Percentiles rank a stretch among this genome's conserved stretches.
Conservation (phyloP, 2,113 vertebrate genomes). For the Anthoscopus minutus region DNA sequence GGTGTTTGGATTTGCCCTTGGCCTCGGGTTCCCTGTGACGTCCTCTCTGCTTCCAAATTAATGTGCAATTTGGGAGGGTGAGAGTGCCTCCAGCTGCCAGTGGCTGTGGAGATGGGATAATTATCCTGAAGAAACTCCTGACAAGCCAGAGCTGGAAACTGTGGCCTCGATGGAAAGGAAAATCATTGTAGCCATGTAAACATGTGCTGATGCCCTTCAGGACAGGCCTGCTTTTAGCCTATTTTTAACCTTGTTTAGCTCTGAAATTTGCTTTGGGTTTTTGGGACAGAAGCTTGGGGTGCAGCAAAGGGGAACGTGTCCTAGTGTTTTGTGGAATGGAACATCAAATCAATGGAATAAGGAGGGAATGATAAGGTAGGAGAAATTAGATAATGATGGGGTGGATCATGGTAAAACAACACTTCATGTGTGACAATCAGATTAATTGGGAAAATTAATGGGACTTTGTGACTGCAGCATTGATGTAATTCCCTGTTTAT, state of each 20-base stretch:
- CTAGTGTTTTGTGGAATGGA: background rate
- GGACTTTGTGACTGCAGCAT: background rate
- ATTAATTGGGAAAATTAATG: background rate
- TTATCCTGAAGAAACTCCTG: background rate
- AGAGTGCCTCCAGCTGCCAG: conserved; percentile 17
- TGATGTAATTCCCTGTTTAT: accelerated
- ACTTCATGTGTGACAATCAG: background rate
- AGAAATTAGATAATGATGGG: background rate
- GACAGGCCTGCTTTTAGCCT: background rate
- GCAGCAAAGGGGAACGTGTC: background rate
- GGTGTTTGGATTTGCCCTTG: conserved; percentile 40
- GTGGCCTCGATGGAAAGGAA: conserved; percentile 6
- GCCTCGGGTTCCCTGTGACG: background rate
- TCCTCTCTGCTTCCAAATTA: background rate
- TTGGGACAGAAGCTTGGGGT: background rate
- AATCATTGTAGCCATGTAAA: background rate
- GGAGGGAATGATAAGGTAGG: background rate
- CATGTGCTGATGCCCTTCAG: background rate
- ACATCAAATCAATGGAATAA: background rate
- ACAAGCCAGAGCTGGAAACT: conserved; percentile 11
- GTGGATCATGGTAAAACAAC: background rate
- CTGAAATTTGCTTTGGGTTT: background rate
- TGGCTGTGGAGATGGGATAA: conserved; percentile 2
- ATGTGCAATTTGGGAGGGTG: conserved; percentile 19
- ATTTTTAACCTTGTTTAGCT: background rate